phyloP scores from a whole-genome alignment of 2,797 vertebrate species.

The Lateolabrax maculatus region DNA sequence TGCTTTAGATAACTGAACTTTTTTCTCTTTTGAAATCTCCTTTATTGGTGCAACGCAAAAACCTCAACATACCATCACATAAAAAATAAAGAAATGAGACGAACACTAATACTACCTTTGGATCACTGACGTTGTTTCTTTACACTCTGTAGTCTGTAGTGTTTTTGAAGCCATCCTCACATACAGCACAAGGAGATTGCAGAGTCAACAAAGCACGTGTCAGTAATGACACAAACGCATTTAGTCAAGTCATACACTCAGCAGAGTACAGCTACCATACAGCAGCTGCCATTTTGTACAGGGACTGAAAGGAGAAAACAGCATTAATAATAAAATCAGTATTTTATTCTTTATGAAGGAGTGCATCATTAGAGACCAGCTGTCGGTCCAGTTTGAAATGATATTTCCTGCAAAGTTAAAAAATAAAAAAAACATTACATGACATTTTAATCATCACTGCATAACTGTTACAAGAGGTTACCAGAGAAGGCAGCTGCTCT shows the following conservation, averaged over 20 bases:
- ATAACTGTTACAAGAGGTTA: background rate
- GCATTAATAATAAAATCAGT: background rate
- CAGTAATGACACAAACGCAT: background rate
- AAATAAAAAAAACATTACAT: background rate
- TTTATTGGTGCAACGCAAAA: background rate
- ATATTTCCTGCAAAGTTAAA: background rate
- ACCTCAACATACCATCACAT: background rate
- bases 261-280: background rate
- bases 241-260: background rate
- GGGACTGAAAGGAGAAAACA: background rate
- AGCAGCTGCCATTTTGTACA: background rate
- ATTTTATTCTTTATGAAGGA: background rate
- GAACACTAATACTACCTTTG: background rate
- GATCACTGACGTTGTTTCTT: background rate
- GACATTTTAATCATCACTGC: conserved; percentile 3
- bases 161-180: background rate
- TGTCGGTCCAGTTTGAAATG: too few relatives aligned
- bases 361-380: background rate
- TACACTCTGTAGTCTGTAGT: background rate
- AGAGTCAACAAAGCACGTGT: background rate
- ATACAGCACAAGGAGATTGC: background rate
- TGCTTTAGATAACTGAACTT: background rate
- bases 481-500: background rate
- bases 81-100: background rate
- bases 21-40: background rate